These are phyloP conservation scores for Pyrrhia umbra DNA, from an alignment of 2,888 invertebrate genomes.

Conservation along the genomic window DNA sequence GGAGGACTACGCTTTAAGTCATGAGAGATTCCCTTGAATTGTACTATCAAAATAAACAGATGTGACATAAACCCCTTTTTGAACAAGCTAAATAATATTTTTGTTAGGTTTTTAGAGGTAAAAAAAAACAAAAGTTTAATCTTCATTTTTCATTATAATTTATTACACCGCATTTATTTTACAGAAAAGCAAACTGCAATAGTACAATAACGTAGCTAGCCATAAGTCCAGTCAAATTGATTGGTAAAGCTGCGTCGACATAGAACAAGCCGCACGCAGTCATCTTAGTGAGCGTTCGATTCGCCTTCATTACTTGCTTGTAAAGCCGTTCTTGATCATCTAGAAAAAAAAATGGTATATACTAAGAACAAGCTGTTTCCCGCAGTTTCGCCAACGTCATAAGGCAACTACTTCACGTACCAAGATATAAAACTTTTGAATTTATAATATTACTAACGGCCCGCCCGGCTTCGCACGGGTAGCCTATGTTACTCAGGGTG, in stretches of 20 bases:
- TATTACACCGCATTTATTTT: conserved; percentile 1
- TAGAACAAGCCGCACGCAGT: conserved; percentile 19
- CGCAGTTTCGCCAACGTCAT: background rate
- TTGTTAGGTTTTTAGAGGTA: no score
- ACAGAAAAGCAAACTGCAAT: conserved; percentile 16
- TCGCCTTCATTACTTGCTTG: conserved; percentile 8
- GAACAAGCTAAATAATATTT: no score
- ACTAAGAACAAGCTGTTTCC: background rate
- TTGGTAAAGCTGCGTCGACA: conserved; percentile 12
- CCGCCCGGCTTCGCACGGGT: no score
- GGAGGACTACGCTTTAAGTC: no score
- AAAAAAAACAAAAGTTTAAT: no score
- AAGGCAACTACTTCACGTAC: background rate
- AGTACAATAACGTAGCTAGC: conserved; percentile 5
- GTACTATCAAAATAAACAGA: no score
- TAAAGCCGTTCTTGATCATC: background rate
- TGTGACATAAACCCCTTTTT: no score
- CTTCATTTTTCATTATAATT: no score
- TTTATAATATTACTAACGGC: no score
- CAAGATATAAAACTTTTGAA: no score
- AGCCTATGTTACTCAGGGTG: no score
- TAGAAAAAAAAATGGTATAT: background rate
- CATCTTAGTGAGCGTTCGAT: conserved; percentile 13
- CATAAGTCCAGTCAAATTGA: conserved; percentile 2
- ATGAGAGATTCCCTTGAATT: no score